Evolutionary conservation across 1,140 invertebrate species (phyloP).

Genomic region (Dinoponera quadriceps): DNA sequence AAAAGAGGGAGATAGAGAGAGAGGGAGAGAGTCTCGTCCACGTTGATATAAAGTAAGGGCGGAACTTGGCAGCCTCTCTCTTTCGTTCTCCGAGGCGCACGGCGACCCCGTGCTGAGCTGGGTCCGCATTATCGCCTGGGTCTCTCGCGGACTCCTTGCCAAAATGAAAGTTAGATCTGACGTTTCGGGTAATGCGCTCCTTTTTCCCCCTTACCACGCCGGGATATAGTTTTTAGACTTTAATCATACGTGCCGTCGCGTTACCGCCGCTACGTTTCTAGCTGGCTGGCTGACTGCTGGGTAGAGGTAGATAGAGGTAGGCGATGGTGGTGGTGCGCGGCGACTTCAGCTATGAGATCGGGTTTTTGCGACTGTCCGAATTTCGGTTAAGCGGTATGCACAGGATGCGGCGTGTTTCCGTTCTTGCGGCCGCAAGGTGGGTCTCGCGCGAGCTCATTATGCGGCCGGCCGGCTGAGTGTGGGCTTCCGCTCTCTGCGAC

Average conservation of each 20-base stretch:
- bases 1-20: too few species aligned
- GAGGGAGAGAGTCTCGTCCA: too few species aligned
- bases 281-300: too few species aligned
- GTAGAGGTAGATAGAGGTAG: too few species aligned
- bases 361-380: slow-evolving; percentile 42
- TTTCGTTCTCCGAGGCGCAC: too few species aligned
- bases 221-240: background rate
- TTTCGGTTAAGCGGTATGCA: slow-evolving; percentile 27
- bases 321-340: too few species aligned
- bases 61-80: too few species aligned
- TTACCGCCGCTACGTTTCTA: background rate
- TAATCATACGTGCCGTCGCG: slow-evolving; percentile 14
- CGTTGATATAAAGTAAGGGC: too few species aligned
- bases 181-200: background rate
- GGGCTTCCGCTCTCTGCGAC: background rate
- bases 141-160: background rate
- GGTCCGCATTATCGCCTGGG: background rate
- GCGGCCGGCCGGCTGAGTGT: slow-evolving; percentile 7
- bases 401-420: slow-evolving; percentile 20
- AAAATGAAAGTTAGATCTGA: slow-evolving; percentile 29
- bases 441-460: slow-evolving; percentile 36
- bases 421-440: slow-evolving; percentile 1
- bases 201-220: background rate
- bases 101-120: background rate
- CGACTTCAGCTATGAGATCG: slow-evolving; percentile 40